Evolutionary conservation across 2,888 invertebrate species (phyloP), one percentile per base, ranked within the genome.

Genomic region (Tachina lurida): DNA sequence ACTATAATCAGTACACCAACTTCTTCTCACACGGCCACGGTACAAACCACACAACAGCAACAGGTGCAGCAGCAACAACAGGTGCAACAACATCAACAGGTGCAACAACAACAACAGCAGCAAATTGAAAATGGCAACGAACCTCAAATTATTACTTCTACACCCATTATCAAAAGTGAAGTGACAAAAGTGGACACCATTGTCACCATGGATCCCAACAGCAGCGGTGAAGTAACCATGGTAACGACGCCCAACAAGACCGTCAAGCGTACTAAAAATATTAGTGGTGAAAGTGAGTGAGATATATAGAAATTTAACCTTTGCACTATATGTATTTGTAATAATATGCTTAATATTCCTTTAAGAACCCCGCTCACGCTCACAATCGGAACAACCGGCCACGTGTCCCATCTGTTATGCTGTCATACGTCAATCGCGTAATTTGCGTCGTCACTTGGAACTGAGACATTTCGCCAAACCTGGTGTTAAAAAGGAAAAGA

Each of bases 341-440:
- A 49, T 49, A n/a, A 49, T 12, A 13, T 31, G 13, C 15, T n/a
- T 49, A n/a, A 15, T 31, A 43, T 43, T 43, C 10, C 13, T 12
- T 87, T 0, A 79, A 93, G 93, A 94, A 87, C 93, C 93, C 43
- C 93, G 94, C 88, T 93, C 94, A 73, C 93, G 94, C 78, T 94
- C 94, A 31, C 94, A 94, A 87, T 95, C 95, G 13, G 95, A 95
- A 89, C 94, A 94, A 91, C 95, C 95, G 49, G 94, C 94, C 31
- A 93, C 94, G 65, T 95, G 95, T 91, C 94, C 94, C 41, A 93
- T 95, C 45, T 95, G 95, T 87, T 94, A 94, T 87, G 94, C 94
- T 71, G 94, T 94, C 68, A 93, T 95, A 49, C 93, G 94, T 84
- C 94, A 95, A 90, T 94, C 95, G 8, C 93, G 95, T 79, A 95